A percentile compares a stretch with the other conserved stretches of the same genome.
Evolutionary conservation across 1,140 invertebrate genomes (phyloP).

Genomic region (Drosophila albomicans): DNA sequence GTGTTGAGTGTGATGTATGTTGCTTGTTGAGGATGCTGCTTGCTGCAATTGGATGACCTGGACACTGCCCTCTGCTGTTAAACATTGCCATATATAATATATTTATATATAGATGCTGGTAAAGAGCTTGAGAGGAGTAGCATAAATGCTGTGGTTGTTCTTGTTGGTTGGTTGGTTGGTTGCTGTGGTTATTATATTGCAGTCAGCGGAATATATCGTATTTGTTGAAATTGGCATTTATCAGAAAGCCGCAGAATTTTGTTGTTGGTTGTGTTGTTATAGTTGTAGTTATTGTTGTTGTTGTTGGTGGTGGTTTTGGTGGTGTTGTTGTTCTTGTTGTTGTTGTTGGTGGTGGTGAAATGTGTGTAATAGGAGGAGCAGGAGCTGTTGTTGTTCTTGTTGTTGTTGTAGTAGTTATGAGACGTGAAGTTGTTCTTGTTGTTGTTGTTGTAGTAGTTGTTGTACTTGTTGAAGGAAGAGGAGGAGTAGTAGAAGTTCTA

Average conservation of each 20-base stretch:
- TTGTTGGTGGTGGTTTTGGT: constrained; percentile 39
- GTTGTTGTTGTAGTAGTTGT: constrained; percentile 73
- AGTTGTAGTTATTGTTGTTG: constrained; percentile 42
- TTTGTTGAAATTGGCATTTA: constrained; percentile 66
- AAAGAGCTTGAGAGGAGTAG: constrained; percentile 31
- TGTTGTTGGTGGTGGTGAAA: constrained; percentile 65
- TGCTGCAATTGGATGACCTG: constrained; percentile 24
- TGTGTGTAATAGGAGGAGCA: constrained; percentile 81
- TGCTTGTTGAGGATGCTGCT: constrained; percentile 29
- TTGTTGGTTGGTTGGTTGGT: constrained; percentile 34
- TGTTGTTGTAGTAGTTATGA: constrained; percentile 73
- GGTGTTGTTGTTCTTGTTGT: constrained; percentile 56
- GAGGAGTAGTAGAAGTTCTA: constrained; percentile 80
- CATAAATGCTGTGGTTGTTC: constrained; percentile 31
- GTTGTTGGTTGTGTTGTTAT: constrained; percentile 35
- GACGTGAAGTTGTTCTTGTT: constrained; percentile 81
- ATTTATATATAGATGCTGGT: constrained; percentile 5
- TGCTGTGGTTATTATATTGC: constrained; percentile 30
- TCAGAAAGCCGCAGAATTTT: constrained; percentile 58
- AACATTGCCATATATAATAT: constrained; percentile 15
- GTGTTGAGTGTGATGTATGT: constrained; percentile 13
- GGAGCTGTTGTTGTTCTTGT: constrained; percentile 67
- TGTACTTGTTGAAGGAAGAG: constrained; percentile 77
- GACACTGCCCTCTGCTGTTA: constrained; percentile 14
- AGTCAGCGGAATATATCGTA: constrained; percentile 76